phyloP scores from a whole-genome alignment of 2,888 invertebrate species.

The Nemoura dubitans region DNA sequence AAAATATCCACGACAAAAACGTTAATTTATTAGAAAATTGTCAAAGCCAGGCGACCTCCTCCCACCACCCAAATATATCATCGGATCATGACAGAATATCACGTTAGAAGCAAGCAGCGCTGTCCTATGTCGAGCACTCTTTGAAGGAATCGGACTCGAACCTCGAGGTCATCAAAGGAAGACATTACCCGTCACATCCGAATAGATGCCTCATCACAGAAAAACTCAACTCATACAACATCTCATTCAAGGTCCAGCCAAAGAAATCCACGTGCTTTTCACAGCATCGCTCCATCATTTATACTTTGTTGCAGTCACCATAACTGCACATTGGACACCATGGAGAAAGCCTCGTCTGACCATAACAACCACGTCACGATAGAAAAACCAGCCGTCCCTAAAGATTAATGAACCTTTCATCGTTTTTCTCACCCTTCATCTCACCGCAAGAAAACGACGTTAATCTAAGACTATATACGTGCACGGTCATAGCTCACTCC shows the following conservation, averaged over 20 bases:
- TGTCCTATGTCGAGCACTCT: neutral
- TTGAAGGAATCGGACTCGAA: neutral
- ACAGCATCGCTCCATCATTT: neutral
- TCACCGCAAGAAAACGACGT: neutral
- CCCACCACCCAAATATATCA: too few species aligned
- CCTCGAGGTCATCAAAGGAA: neutral
- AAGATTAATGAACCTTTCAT: neutral
- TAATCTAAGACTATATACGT: neutral
- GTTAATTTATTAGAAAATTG: conserved; percentile 2
- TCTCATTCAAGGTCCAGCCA: neutral
- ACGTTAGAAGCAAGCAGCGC: neutral
- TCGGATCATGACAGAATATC: too few species aligned
- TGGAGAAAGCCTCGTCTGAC: neutral
- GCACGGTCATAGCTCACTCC: neutral
- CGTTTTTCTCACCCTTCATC: neutral
- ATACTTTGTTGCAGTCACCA: neutral
- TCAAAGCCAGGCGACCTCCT: neutral
- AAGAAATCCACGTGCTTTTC: neutral
- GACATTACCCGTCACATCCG: neutral
- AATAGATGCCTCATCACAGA: neutral
- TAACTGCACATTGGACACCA: neutral
- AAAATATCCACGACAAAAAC: neutral
- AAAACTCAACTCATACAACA: neutral
- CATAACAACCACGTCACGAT: neutral
- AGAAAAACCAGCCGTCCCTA: neutral